Conservation (phyloP, 2,797 vertebrate species). For the Dryobates pubescens region DNA sequence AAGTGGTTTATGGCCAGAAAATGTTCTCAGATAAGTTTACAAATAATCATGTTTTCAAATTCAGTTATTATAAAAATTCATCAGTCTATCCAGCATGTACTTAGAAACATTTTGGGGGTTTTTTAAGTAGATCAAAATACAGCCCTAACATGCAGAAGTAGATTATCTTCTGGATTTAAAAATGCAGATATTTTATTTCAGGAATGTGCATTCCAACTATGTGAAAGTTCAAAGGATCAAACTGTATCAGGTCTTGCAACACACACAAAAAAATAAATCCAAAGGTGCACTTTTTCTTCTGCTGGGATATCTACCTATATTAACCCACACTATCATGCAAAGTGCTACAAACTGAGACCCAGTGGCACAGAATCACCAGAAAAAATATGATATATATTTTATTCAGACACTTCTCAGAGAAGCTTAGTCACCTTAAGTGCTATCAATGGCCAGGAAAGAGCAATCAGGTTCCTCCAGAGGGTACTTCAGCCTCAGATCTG, state of each 20-base stretch:
- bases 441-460: not conserved
- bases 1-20: not conserved
- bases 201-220: not conserved
- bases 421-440: not conserved
- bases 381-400: not conserved
- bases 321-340: not conserved
- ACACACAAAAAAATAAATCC: not conserved
- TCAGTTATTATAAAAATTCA: not conserved
- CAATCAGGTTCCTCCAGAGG: not conserved
- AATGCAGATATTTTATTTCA: not conserved
- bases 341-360: not conserved
- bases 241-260: not conserved
- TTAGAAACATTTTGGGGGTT: not conserved
- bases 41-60: not conserved
- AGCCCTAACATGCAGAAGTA: not conserved
- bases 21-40: not conserved
- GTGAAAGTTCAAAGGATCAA: not conserved
- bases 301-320: not conserved
- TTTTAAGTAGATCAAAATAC: not conserved
- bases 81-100: not conserved
- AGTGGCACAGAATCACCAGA: not conserved
- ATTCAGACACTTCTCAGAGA: not conserved
- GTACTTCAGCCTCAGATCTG: not conserved
- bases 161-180: not conserved
- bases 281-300: not conserved